phyloP scores from a whole-genome alignment of 2,797 vertebrate species.

The Jordanella pulchra region DNA sequence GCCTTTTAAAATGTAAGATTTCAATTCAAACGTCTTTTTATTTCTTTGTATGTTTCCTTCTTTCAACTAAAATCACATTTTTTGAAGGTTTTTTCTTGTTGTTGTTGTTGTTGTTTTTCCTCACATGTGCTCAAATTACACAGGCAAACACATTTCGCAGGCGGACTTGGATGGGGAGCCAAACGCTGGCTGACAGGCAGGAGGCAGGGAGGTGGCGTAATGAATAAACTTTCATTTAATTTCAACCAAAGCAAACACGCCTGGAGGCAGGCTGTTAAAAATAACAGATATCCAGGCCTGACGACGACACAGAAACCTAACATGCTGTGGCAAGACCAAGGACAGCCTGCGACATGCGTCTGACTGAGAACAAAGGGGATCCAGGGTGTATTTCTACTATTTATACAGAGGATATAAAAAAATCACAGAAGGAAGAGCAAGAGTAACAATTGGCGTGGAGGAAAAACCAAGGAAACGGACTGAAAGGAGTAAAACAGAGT shows the following conservation, averaged over 20 bases:
- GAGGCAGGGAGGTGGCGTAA: constrained; percentile 1
- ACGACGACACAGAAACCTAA: not conserved
- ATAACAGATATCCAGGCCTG: not conserved
- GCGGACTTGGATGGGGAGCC: not conserved
- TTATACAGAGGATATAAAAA: not conserved
- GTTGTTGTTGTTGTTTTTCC: not conserved
- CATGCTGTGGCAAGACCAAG: not conserved
- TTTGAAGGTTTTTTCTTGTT: too few relatives aligned
- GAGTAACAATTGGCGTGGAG: not conserved
- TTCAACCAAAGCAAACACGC: not conserved
- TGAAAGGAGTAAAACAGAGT: not conserved
- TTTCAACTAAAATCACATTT: not conserved
- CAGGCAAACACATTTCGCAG: not conserved
- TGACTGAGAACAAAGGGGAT: not conserved
- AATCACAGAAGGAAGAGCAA: not conserved
- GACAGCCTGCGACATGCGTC: not conserved
- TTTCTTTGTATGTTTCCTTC: not conserved
- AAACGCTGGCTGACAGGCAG: not conserved
- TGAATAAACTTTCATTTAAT: not conserved
- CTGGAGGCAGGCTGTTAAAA: constrained; percentile 1
- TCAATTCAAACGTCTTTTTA: not conserved
- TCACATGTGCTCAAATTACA: not conserved
- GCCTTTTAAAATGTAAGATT: not conserved
- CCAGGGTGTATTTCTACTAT: not conserved
- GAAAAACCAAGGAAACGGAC: not conserved